Base-by-base conservation (phyloP, 2,113 vertebrate species). In the Crotalus tigris region DNA sequence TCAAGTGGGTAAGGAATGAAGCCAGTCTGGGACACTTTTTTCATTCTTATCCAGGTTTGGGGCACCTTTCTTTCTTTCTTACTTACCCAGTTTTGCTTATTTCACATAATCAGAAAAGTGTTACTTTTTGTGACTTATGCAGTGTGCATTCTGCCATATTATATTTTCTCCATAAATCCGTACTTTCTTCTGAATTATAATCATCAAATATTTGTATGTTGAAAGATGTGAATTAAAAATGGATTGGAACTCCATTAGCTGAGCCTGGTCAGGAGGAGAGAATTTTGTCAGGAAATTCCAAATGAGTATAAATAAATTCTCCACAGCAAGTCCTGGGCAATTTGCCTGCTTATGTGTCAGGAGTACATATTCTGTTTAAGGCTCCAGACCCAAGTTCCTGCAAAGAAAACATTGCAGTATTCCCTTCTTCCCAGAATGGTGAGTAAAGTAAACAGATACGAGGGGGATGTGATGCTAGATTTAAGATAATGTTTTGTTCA, bases 221-320 rank as follows among this genome's bases (percentile, higher is more conserved):
- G 93, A 94, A 89, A 61, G 59, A 92, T 0, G 13, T 93, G 81
- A 90, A 93, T 11, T 24, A 57, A 11, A 26, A 49, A 57, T 96
- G 95, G 96, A 90, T 96, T 97, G 96, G 97, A 92, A 93, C 81
- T 93, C 94, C 90, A 6, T 87, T 94, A 95, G 95, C 97, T 96
- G 97, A 81, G 94, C 90, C 96, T 96, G 94, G 96, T 95, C 94
- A 95, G 96, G 95, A 93, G 95, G 95, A 93, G 94, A 93, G 92
- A 95, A 93, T 97, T 95, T 96, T 96, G 97, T 97, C 98, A 99
- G 98, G 98, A 99, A 99, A 99, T 99, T 97, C 98, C 98, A 98
- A 97, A 95, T 96, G 97, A 96, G 96, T 97, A 97, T 98, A 98
- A 98, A 98, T 98, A 98, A 98, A 97, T 97, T 93, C 94, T 96